Evolutionary conservation across 1,140 invertebrate species (phyloP).

Genomic region (Rhopalosiphum maidis): DNA sequence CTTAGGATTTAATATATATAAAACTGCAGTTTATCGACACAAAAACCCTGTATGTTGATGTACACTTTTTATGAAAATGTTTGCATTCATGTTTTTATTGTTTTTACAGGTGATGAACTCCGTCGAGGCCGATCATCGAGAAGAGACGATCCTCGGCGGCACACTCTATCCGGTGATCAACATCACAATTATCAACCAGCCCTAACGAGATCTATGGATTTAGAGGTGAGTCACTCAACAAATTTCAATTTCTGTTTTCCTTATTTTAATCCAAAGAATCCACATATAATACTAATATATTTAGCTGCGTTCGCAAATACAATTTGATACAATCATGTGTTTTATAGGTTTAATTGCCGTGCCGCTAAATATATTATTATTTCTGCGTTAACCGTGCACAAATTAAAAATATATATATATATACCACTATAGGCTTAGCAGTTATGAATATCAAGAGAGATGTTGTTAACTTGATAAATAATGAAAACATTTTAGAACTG

Average conservation of each 20-base stretch:
- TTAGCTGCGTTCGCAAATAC: neutral
- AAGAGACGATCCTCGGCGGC: constrained; percentile 72
- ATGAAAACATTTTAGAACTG: no score
- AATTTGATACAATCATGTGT: neutral
- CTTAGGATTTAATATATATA: neutral
- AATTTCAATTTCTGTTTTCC: neutral
- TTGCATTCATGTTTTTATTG: neutral
- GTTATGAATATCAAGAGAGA: no score
- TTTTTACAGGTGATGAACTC: constrained; percentile 57
- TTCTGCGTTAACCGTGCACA: no score
- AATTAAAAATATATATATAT: no score
- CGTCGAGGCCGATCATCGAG: constrained; percentile 60
- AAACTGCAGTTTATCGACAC: neutral
- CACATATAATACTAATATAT: neutral
- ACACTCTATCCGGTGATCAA: constrained; percentile 73
- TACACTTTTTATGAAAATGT: neutral
- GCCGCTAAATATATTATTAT: neutral
- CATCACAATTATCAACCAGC: constrained; percentile 66
- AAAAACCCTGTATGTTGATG: no score
- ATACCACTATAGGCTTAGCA: no score
- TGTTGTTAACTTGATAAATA: no score
- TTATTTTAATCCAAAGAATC: neutral
- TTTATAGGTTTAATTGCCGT: neutral
- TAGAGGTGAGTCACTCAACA: constrained; percentile 67
- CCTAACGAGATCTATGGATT: constrained; percentile 69